Base-by-base conservation (phyloP, 2,113 vertebrate genomes). In the Erpornis zantholeuca region DNA sequence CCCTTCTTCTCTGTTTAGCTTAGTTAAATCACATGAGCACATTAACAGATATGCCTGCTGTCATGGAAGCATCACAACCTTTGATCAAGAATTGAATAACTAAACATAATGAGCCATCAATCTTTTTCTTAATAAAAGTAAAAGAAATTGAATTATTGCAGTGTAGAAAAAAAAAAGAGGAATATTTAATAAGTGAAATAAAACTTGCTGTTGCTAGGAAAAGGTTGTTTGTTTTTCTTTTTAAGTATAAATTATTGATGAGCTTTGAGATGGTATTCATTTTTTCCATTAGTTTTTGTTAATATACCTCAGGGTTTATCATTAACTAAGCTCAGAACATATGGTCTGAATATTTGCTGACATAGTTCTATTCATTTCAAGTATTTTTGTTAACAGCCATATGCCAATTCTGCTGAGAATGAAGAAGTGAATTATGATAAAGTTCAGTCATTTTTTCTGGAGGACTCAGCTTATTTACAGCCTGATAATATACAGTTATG, bases 321-420 rank as follows among this genome's bases (percentile, higher is more conserved):
- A 8, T 90, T 91, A 94, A 81, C 50, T 57, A 82, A 78, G 88
- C 40, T 77, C 59, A 66, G 54, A 65, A 77, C 83, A 85, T 83
- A 57, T 59, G 69, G 69, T 88, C 81, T 88, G 53, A 91, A 31
- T 92, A 75, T 92, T 94, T 96, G 73, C 88, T 96, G 80, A 90
- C 47, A 47, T 60, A 28, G 50, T 64, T 72, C 52, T 91, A 71
- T 92, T 83, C 7, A 44, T 72, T 92, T 95, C 75, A 83, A 80
- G 38, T 77, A 45, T 96, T 95, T 94, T 96, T 82, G 28, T 92
- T 61, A 73, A 44, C 33, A 73, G 8, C 53, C 59, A 36, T 66
- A 19, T 88, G 72, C 35, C 40, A 82, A 5, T 78, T 97, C 86
- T 96, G 36, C 81, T 92, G 69, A 89, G 75, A 92, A 64, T 79